phyloP scores from a whole-genome alignment of 2,113 vertebrate genomes.

The rat (Rattus norvegicus) region GRCr8 NC_086034.1:87897501-87898000 shows the following conservation, averaged over 20 bases:
- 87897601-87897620: background rate
- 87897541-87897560: slow-evolving; percentile 58
- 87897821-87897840: rapidly evolving
- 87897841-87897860: background rate
- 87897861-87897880: background rate
- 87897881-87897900: background rate
- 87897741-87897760: background rate
- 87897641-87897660: background rate
- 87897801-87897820: background rate
- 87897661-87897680: background rate
- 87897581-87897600: slow-evolving; percentile 3
- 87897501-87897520: slow-evolving; percentile 55
- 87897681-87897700: background rate
- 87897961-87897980: background rate
- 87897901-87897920: background rate
- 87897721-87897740: background rate
- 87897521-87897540: slow-evolving; percentile 26
- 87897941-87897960: background rate
- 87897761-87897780: background rate
- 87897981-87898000: background rate
- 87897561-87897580: slow-evolving; percentile 58
- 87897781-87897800: background rate
- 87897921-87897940: background rate
- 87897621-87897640: background rate
- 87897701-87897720: background rate